These are phyloP conservation scores for Atlantisia rogersi DNA, from an alignment of 2,113 vertebrate genomes.

Conservation along the genomic window DNA sequence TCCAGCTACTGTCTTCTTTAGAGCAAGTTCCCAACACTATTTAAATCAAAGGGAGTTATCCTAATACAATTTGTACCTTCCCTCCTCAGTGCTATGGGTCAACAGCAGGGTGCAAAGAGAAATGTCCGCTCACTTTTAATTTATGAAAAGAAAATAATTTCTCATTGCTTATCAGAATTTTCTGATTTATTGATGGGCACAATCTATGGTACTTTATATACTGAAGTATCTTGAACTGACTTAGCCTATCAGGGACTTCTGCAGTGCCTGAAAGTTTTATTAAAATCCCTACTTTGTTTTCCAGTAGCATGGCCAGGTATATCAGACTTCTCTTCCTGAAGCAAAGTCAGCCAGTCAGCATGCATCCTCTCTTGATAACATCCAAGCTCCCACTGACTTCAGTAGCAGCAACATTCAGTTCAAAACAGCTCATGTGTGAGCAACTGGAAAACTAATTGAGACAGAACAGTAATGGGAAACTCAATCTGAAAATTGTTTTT, in stretches of 20 bases:
- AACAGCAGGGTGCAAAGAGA: neutral
- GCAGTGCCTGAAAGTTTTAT: neutral
- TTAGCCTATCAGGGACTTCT: neutral
- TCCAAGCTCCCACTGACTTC: neutral
- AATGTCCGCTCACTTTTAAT: neutral
- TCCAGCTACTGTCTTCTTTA: neutral
- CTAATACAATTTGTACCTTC: neutral
- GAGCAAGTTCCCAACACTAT: neutral
- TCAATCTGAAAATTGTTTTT: slow-evolving; percentile 27
- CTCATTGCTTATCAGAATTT: neutral
- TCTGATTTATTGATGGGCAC: neutral
- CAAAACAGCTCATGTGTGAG: slow-evolving; percentile 5
- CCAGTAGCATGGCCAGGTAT: neutral
- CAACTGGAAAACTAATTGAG: slow-evolving; percentile 4
- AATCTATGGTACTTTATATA: neutral
- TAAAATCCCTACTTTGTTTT: neutral
- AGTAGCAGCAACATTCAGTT: neutral
- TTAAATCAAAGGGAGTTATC: neutral
- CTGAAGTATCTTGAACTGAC: neutral
- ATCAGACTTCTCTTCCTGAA: neutral
- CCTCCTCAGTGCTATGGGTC: neutral
- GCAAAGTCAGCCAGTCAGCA: neutral
- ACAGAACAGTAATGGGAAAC: neutral
- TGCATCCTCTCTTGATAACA: neutral
- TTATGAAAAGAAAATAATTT: neutral